phyloP scores from a whole-genome alignment of 2,888 invertebrate genomes.

The Idaea dimidiata region DNA sequence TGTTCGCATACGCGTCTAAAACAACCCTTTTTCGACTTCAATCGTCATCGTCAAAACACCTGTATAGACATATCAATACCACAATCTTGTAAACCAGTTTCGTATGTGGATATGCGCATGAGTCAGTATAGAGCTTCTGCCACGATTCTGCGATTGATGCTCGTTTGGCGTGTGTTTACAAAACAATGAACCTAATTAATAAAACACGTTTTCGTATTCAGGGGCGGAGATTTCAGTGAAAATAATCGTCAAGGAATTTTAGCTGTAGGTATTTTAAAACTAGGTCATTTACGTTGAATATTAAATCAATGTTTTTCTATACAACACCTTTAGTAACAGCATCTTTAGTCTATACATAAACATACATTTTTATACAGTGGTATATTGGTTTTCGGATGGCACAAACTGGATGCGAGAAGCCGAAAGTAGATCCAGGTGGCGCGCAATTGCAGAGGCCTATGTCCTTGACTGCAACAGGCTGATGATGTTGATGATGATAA shows the following conservation, averaged over 20 bases:
- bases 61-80: not conserved
- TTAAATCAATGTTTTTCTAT: not conserved
- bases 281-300: not conserved
- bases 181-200: not conserved
- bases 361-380: too few relatives aligned
- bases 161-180: conserved; percentile 57
- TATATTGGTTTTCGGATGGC: too few relatives aligned
- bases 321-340: not conserved
- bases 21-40: too few relatives aligned
- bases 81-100: conserved; percentile 22
- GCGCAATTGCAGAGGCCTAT: too few relatives aligned
- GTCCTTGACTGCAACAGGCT: too few relatives aligned
- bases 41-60: too few relatives aligned
- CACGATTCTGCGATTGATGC: conserved; percentile 59
- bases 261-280: not conserved
- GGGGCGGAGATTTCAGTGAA: not conserved
- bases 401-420: too few relatives aligned
- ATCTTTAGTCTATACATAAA: too few relatives aligned
- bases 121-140: conserved; percentile 24
- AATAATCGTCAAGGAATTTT: not conserved
- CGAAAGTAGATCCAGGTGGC: too few relatives aligned
- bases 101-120: conserved; percentile 16
- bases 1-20: too few relatives aligned
- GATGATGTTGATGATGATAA: too few relatives aligned
- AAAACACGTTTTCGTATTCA: not conserved